These are phyloP conservation scores for Graphium colonna DNA, from an alignment of 2,888 invertebrate species.

Conservation along the genomic window DNA sequence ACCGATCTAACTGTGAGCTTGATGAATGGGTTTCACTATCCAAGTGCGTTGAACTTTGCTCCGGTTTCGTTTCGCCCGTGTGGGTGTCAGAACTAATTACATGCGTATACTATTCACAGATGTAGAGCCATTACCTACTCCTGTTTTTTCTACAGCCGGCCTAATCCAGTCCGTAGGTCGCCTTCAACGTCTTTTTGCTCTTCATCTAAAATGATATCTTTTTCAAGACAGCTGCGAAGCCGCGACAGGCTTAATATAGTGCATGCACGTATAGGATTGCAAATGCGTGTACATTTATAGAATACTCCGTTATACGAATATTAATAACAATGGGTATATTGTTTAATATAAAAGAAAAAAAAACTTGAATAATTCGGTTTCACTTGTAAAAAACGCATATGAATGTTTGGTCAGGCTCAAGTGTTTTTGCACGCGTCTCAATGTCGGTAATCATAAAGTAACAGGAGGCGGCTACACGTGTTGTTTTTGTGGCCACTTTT, in stretches of 20 bases:
- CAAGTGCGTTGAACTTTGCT: constrained; percentile 69
- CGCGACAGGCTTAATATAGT: no score
- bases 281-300: no score
- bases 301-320: no score
- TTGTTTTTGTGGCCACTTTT: background rate
- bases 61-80: constrained; percentile 51
- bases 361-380: background rate
- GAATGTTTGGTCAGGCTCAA: background rate
- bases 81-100: constrained; percentile 59
- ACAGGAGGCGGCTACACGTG: background rate
- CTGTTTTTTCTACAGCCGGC: constrained; percentile 27
- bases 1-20: constrained; percentile 62
- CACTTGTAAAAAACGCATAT: background rate
- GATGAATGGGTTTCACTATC: constrained; percentile 71
- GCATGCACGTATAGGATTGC: no score
- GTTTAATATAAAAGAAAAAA: no score
- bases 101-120: constrained; percentile 28
- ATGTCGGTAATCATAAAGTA: background rate
- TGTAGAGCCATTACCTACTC: constrained; percentile 33
- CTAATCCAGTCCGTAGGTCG: constrained; percentile 29
- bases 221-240: no score
- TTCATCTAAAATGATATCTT: background rate
- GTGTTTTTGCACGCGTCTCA: background rate
- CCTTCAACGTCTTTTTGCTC: background rate
- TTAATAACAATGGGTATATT: no score